Conservation (phyloP, 2,888 invertebrate genomes). For the Apamea monoglypha region DNA sequence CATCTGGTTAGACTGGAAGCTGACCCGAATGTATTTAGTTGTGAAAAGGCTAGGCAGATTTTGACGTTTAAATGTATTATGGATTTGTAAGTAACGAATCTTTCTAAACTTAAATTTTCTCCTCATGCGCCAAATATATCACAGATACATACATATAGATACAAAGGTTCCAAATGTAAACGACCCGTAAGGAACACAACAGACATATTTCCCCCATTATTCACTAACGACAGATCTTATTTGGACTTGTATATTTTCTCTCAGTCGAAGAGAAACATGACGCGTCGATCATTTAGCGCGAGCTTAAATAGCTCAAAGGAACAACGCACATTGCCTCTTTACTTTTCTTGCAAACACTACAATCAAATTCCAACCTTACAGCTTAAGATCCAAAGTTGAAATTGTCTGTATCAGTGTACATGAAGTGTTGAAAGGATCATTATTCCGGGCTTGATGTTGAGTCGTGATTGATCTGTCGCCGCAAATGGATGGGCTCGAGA, state of each 20-base stretch:
- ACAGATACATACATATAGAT: background rate
- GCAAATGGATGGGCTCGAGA: constrained; percentile 66
- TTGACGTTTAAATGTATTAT: too few species aligned
- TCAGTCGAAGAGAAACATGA: constrained; percentile 58
- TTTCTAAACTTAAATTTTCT: background rate
- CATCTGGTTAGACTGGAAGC: too few species aligned
- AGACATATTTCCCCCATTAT: constrained; percentile 60
- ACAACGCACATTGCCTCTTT: constrained; percentile 65
- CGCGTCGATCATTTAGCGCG: constrained; percentile 68
- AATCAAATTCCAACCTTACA: constrained; percentile 20
- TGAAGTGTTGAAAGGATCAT: constrained; percentile 71
- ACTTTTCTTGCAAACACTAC: constrained; percentile 27
- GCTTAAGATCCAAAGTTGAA: constrained; percentile 1
- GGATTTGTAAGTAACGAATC: background rate
- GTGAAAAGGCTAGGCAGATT: too few species aligned
- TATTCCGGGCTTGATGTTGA: constrained; percentile 68
- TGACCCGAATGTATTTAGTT: too few species aligned
- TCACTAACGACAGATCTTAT: constrained; percentile 60
- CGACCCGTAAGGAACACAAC: constrained; percentile 44
- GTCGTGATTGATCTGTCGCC: constrained; percentile 73
- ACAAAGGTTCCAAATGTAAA: constrained; percentile 32
- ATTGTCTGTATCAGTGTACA: constrained; percentile 37
- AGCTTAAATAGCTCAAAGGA: constrained; percentile 72
- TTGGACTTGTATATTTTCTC: constrained; percentile 62
- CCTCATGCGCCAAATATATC: background rate